Evolutionary conservation across 2,113 vertebrate species (phyloP), one percentile per base, ranked within the genome.

Genomic region (Nerophis lumbriciformis): DNA sequence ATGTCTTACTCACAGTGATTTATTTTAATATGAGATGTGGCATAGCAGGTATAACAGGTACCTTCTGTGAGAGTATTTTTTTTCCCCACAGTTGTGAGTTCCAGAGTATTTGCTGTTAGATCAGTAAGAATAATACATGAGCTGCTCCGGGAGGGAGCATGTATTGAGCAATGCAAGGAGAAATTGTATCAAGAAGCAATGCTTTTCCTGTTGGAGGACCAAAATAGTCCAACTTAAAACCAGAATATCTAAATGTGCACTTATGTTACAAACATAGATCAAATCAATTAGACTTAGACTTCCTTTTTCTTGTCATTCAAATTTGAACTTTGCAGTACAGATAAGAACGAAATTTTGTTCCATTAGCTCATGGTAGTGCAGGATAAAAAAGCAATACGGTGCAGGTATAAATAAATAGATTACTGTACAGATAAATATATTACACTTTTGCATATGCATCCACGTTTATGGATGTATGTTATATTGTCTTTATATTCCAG

Each of bases 101-200:
- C 50, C 59, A 38, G 14, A 66, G 55, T 39, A 15, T 61, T 42
- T 66, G 53, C 51, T 49, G 48, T 48, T 15, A 52, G 62, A 71
- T 75, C 61, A 71, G 52, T 73, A 57, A 64, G 66, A 75, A 77
- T 77, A 75, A 56, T 68, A 57, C 51, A 79, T 75, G 66, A 72
- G 67, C 44, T 68, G 61, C 52, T 65, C 19, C 50, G 51, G 63
- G 37, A 61, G 60, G 59, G 21, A 36, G 71, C 68, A 36, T 58
- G 70, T 63, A 68, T n/a, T 56, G 47, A 63, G 62, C 36, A 39
- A 39, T 65, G 66, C 48, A 48, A 69, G 19, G 51, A 75, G 58
- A 54, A 62, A 62, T 69, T 60, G 53, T 63, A 42, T 52, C 1
- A 44, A 3, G 12, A 53, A 57, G 47, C 64, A 59, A 63, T 36